Conservation (phyloP, 2,113 vertebrate species). For the Aplodontia rufa region DNA sequence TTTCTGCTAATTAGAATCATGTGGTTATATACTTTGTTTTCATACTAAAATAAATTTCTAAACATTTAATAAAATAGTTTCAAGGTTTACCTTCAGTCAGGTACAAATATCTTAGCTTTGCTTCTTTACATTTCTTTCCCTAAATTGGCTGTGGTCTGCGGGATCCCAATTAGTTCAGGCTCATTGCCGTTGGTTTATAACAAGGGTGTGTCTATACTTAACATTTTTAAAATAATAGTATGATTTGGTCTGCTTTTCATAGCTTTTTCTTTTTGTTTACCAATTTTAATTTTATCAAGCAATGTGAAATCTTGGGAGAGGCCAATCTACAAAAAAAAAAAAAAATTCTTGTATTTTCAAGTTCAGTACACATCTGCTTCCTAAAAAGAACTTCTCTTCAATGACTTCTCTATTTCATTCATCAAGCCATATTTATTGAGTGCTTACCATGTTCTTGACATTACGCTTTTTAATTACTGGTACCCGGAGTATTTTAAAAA, state of each 20-base stretch:
- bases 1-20: conserved; percentile 42
- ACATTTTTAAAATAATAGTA: conserved; percentile 35
- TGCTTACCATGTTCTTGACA: background rate
- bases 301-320: conserved; percentile 22
- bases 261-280: conserved; percentile 8
- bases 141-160: background rate
- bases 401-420: background rate
- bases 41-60: conserved; percentile 12
- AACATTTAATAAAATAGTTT: conserved; percentile 31
- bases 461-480: conserved; percentile 45
- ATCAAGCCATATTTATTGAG: conserved; percentile 13
- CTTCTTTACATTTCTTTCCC: background rate
- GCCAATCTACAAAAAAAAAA: conserved; percentile 26
- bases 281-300: conserved; percentile 55
- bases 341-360: conserved; percentile 43
- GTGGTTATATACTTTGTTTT: background rate
- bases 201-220: conserved; percentile 47
- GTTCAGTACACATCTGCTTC: conserved; percentile 12
- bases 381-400: conserved; percentile 8
- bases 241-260: conserved; percentile 30
- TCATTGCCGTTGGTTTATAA: conserved; percentile 40
- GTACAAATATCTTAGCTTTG: background rate
- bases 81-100: conserved; percentile 53
- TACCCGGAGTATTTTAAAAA: conserved; percentile 10
- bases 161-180: conserved; percentile 53